phyloP scores from a whole-genome alignment of 2,113 vertebrate species.

The Pachyramphus minor region DNA sequence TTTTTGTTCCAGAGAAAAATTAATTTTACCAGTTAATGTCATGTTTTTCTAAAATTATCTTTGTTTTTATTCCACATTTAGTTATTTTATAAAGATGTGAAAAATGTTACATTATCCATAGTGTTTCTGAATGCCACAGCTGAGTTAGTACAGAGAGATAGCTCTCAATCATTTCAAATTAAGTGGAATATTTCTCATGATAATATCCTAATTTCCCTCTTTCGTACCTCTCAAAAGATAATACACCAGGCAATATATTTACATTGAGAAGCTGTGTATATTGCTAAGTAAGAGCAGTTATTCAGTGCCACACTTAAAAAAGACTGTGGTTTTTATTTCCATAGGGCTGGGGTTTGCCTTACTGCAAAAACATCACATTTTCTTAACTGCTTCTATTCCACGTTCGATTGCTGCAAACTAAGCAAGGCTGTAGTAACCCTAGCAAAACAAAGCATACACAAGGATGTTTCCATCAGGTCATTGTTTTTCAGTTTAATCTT shows the following conservation, averaged over 20 bases:
- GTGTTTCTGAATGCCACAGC: conserved; percentile 21
- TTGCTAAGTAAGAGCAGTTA: neutral
- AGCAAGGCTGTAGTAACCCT: neutral
- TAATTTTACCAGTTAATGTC: conserved; percentile 47
- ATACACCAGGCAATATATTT: conserved; percentile 32
- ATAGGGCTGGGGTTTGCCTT: neutral
- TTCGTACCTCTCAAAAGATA: conserved; percentile 24
- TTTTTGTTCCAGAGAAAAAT: conserved; percentile 35
- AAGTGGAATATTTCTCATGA: conserved; percentile 52
- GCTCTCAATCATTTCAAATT: conserved; percentile 37
- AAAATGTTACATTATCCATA: conserved; percentile 19
- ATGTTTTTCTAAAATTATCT: conserved; percentile 50
- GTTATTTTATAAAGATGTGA: conserved; percentile 21
- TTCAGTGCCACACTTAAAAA: neutral
- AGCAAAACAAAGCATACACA: neutral
- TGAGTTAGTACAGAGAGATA: conserved; percentile 32
- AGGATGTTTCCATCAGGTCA: neutral
- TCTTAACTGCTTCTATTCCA: neutral
- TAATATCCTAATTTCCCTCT: conserved; percentile 59
- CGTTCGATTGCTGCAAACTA: neutral
- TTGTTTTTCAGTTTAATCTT: neutral
- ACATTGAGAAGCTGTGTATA: neutral
- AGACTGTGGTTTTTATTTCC: neutral
- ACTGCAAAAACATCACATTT: neutral
- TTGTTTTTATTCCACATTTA: conserved; percentile 40